These are phyloP conservation scores for Meandrusa payeni DNA, from an alignment of 2,888 invertebrate species.

Conservation along the genomic window DNA sequence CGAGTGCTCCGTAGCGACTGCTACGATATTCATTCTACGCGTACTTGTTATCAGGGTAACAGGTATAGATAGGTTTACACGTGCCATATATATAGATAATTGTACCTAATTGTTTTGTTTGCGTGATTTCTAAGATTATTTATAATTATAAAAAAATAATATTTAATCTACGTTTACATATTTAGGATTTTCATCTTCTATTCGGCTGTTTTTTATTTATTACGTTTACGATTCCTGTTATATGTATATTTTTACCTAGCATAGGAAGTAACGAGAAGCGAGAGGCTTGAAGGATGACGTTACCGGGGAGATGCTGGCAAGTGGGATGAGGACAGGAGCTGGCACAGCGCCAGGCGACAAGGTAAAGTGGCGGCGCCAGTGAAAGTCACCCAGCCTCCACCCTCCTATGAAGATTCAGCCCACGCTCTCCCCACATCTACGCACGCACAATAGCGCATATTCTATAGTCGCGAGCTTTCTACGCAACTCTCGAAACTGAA, in stretches of 20 bases:
- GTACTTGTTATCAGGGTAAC: constrained; percentile 13
- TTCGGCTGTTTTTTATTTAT: no score
- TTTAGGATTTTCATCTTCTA: no score
- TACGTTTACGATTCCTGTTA: no score
- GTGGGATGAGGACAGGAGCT: constrained; percentile 36
- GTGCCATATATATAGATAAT: no score
- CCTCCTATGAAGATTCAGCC: constrained; percentile 21
- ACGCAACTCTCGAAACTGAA: not conserved
- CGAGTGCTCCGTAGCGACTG: constrained; percentile 54
- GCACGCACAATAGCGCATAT: constrained; percentile 17
- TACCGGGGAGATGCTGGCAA: constrained; percentile 24
- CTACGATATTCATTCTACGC: constrained; percentile 48
- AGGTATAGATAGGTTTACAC: not conserved
- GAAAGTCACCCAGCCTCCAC: constrained; percentile 54
- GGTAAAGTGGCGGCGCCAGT: constrained; percentile 73
- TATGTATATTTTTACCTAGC: no score
- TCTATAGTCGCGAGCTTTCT: constrained; percentile 6
- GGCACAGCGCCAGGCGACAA: constrained; percentile 67
- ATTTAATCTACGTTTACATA: no score
- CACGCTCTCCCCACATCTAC: constrained; percentile 13
- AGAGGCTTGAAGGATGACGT: constrained; percentile 23
- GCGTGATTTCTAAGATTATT: no score
- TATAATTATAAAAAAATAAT: no score
- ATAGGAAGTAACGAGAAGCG: no score
- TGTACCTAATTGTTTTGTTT: no score